These are phyloP conservation scores for Cololabis saira DNA, from an alignment of 2,113 vertebrate genomes.

Conservation along the genomic window DNA sequence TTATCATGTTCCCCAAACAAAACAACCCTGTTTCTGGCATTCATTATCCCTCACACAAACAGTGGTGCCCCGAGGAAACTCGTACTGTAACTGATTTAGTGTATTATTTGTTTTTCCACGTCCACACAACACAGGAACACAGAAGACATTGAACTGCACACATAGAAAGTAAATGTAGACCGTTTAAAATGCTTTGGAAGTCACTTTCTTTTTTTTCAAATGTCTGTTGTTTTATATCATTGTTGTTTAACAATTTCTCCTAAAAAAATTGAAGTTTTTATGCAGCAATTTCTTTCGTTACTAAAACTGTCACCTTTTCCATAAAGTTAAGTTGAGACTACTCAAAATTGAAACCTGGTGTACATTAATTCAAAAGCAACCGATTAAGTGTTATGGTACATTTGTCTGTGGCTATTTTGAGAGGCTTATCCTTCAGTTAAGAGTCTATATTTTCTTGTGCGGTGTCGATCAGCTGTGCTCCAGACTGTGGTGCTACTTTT, in stretches of 20 bases:
- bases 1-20: conserved; percentile 49
- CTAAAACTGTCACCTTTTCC: too few species aligned
- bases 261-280: not conserved
- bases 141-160: not conserved
- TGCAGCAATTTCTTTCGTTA: not conserved
- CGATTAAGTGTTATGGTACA: not conserved
- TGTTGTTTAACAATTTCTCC: not conserved
- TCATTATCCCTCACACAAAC: conserved; percentile 55
- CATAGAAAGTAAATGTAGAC: not conserved
- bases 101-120: conserved; percentile 58
- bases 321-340: not conserved
- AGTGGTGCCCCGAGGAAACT: conserved; percentile 60
- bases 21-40: conserved; percentile 59
- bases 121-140: conserved; percentile 10
- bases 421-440: not conserved
- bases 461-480: not conserved
- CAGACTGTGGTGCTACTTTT: conserved; percentile 6
- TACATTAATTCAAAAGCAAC: not conserved
- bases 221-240: too few species aligned
- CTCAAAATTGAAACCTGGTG: not conserved
- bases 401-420: not conserved
- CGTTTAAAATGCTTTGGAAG: not conserved
- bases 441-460: not conserved
- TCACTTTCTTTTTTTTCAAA: too few species aligned
- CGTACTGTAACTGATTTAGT: conserved; percentile 40